Conservation (phyloP, 2,113 vertebrate genomes). For the Cochlearius cochlearius region DNA sequence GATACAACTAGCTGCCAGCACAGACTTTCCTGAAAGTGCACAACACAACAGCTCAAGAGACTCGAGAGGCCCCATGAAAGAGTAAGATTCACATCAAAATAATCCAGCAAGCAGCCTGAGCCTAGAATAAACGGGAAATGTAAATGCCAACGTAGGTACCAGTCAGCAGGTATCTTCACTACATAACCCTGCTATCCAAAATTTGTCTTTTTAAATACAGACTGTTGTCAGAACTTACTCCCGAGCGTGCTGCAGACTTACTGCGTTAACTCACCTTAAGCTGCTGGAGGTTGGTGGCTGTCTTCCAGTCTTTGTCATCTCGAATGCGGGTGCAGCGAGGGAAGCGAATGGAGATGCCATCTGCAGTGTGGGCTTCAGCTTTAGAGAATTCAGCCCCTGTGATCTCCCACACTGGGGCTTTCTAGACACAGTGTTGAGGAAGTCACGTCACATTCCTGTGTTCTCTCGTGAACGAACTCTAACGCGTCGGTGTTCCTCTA, state of each 20-base stretch:
- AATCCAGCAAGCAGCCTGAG: background rate
- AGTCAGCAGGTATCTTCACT: background rate
- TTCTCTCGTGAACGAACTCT: background rate
- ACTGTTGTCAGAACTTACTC: background rate
- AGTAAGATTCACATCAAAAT: background rate
- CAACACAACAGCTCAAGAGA: background rate
- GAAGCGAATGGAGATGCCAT: conserved; percentile 98
- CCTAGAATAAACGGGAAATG: accelerated
- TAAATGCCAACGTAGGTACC: accelerated
- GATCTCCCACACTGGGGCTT: conserved; percentile 96
- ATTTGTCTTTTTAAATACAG: accelerated
- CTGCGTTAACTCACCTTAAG: conserved; percentile 77
- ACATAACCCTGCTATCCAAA: accelerated
- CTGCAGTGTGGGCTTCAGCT: conserved; percentile 94
- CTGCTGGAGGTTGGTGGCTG: conserved; percentile 89
- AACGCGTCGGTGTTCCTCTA: accelerated
- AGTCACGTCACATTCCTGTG: background rate
- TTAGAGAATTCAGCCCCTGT: conserved; percentile 96
- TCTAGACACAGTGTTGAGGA: conserved; percentile 63
- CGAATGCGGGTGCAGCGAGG: conserved; percentile 95
- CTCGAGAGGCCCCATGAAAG: background rate
- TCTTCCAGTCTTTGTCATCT: conserved; percentile 96
- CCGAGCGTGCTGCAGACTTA: accelerated
- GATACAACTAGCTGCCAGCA: background rate
- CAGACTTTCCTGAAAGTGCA: background rate